These are phyloP conservation scores for Kuschelorhynchus macadamiae DNA, from an alignment of 2,888 invertebrate genomes.

Conservation along the genomic window DNA sequence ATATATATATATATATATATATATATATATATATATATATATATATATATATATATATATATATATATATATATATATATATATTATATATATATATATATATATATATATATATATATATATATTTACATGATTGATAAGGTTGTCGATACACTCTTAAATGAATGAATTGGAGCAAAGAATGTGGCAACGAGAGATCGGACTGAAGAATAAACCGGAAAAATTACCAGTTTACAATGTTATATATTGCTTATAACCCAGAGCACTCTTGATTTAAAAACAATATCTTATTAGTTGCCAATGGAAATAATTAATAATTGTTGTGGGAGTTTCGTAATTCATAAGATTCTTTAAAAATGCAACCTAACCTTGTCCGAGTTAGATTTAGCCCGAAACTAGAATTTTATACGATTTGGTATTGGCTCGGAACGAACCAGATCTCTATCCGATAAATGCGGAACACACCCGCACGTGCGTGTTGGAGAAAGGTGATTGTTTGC, in stretches of 20 bases:
- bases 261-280: constrained; percentile 19
- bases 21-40: too few species aligned
- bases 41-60: too few species aligned
- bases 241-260: constrained; percentile 13
- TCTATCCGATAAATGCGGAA: constrained; percentile 42
- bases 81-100: too few species aligned
- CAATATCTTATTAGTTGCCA: constrained; percentile 32
- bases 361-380: constrained; percentile 46
- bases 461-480: constrained; percentile 49
- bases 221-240: constrained; percentile 6
- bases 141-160: too few species aligned
- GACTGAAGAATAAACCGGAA: neutral
- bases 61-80: too few species aligned
- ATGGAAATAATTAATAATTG: constrained; percentile 38
- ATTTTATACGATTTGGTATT: constrained; percentile 44
- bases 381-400: constrained; percentile 47
- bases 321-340: constrained; percentile 31
- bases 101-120: too few species aligned
- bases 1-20: too few species aligned
- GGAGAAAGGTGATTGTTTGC: constrained; percentile 33
- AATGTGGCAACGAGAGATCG: neutral
- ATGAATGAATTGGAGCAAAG: too few species aligned
- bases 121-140: too few species aligned
- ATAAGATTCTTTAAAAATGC: constrained; percentile 29
- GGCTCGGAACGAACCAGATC: constrained; percentile 45